Base-by-base conservation (phyloP, 2,888 invertebrate genomes). In the Epiblema foenella region DNA sequence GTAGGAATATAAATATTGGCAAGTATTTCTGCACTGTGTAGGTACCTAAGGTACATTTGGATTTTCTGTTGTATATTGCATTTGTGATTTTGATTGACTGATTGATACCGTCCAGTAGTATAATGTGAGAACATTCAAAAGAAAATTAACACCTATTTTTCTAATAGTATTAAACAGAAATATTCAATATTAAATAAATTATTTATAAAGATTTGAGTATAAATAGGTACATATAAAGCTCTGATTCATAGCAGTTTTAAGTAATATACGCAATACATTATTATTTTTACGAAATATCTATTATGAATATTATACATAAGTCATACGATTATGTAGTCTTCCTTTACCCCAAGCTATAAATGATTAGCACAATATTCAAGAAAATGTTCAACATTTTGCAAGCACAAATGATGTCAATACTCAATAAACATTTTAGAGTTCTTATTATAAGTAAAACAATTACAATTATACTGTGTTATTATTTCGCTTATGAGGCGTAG, bases 321-420 rank as follows among this genome's bases (percentile, higher is more conserved):
- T 64, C 42, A 56, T 49, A 52, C 9, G 12, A 68, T 81, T 82
- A 77, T 82, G 84, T 87, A 85, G 88, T 88, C 87, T 89, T 89
- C 87, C 86, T 77, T 77, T 79, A 81, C 73, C 80, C 78, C 77
- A 80, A 76, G 56, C 63, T 71, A 64, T 62, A n/a, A 37, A 69
- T 18, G 17, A 57, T 57, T 56, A 49, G 73, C 75, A 75, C 71
- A 51, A 51, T 46, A 54, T 59, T 54, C 39, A 42, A 18, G 24
- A 65, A 69, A 73, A 62, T 63, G 66, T 58, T 72, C 17, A 63
- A 67, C 63, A 59, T 64, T 71, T 59, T 66, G 68, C 29, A 49
- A 72, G 71, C 73, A 75, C 69, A 72, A 71, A 15, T 42, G 59
- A 63, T 52, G 29, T 60, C 39, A 54, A 68, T 69, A 68, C 62